Conservation (phyloP, 2,113 vertebrate genomes). For the Hippocampus barbouri region DNA sequence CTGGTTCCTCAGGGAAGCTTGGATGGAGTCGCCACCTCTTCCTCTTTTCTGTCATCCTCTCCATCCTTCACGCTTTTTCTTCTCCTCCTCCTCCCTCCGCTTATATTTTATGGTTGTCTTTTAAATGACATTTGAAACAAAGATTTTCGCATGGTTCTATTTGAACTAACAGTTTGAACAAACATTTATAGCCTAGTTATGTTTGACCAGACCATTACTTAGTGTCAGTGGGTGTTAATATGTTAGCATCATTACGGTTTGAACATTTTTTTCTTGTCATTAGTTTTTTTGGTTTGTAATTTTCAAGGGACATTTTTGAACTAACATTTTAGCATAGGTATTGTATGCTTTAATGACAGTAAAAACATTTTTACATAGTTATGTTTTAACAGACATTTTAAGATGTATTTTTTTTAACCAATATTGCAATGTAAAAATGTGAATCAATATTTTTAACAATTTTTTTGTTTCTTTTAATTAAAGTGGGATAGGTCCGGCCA, state of each 20-base stretch:
- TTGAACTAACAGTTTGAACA: neutral
- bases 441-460: no score
- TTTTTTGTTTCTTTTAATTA: neutral
- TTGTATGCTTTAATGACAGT: neutral
- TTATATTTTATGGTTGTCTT: neutral
- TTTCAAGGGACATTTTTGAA: neutral
- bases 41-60: slow-evolving; percentile 24
- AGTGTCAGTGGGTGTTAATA: neutral
- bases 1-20: slow-evolving; percentile 57
- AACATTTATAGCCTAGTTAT: neutral
- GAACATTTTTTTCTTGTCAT: neutral
- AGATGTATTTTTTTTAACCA: neutral
- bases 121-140: neutral
- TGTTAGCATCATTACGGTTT: neutral
- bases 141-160: neutral
- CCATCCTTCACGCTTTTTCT: neutral
- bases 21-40: slow-evolving; percentile 33
- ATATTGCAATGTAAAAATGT: no score
- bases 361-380: neutral
- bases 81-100: neutral
- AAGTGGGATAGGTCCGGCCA: neutral
- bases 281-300: neutral
- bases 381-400: neutral
- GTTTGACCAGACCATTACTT: neutral
- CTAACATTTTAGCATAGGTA: neutral